A percentile compares a stretch with the other conserved stretches of the same genome.
Conservation (phyloP, 2,113 vertebrate species). For the Brienomyrus brachyistius region DNA sequence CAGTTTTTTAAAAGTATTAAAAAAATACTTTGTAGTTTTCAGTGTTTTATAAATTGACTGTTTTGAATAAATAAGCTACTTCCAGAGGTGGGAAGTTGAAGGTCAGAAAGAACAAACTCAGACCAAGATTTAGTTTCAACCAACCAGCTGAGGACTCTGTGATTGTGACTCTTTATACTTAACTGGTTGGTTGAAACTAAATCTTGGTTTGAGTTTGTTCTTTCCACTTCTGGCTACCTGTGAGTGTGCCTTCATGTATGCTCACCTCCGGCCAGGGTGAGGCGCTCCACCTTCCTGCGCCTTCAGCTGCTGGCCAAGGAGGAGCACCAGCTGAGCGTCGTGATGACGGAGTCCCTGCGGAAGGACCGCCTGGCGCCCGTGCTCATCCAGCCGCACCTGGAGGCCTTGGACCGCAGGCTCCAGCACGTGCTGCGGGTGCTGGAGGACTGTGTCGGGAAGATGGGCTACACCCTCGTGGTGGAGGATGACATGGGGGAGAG, state of each 20-base stretch:
- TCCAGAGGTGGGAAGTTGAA: too few relatives aligned
- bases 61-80: too few relatives aligned
- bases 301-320: slow-evolving; percentile 89
- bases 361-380: slow-evolving; percentile 79
- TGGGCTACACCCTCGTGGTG: slow-evolving; percentile 73
- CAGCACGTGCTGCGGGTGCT: slow-evolving; percentile 75
- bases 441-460: slow-evolving; percentile 80
- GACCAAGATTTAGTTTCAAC: too few relatives aligned
- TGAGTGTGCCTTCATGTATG: neutral
- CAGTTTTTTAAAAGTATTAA: neutral
- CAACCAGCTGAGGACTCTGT: too few relatives aligned
- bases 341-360: slow-evolving; percentile 86
- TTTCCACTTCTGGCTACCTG: neutral
- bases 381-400: slow-evolving; percentile 81
- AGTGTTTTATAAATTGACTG: neutral
- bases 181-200: too few relatives aligned
- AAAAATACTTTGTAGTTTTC: neutral
- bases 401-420: slow-evolving; percentile 88
- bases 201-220: neutral
- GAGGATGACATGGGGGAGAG: slow-evolving; percentile 73
- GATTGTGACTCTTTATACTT: too few relatives aligned
- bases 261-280: slow-evolving; percentile 61
- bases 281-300: slow-evolving; percentile 85
- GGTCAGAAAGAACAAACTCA: too few relatives aligned
- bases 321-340: slow-evolving; percentile 78